phyloP scores from a whole-genome alignment of 2,113 vertebrate genomes.

The Oncorhynchus keta region DNA sequence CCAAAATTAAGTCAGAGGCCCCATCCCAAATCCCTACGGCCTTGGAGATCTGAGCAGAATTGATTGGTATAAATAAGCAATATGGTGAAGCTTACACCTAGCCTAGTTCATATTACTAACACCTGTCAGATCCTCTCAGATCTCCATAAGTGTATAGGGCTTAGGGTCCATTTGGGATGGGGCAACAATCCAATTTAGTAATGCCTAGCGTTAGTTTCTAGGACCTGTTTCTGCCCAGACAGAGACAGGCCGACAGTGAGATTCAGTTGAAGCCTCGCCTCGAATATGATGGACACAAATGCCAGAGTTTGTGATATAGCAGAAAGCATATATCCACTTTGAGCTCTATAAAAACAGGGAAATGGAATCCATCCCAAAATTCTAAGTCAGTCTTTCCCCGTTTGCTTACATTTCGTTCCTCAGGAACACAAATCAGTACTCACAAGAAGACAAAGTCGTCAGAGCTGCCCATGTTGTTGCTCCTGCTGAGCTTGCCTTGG shows the following conservation, averaged over 20 bases:
- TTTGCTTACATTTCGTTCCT: too few relatives aligned
- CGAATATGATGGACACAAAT: conserved; percentile 8
- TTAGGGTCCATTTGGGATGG: not conserved
- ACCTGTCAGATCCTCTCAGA: too few relatives aligned
- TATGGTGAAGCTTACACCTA: too few relatives aligned
- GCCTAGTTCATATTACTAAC: too few relatives aligned
- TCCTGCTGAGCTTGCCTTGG: conserved; percentile 51
- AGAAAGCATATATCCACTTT: conserved; percentile 16
- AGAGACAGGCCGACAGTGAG: conserved; percentile 6
- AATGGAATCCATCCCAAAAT: conserved; percentile 22
- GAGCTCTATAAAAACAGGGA: conserved; percentile 19
- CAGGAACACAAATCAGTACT: conserved; percentile 3
- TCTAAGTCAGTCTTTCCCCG: not conserved
- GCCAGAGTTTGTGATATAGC: conserved; percentile 22
- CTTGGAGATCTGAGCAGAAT: not conserved
- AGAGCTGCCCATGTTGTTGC: conserved; percentile 69
- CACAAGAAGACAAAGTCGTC: conserved; percentile 90
- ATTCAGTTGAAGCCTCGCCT: not conserved
- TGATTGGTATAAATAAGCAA: too few relatives aligned
- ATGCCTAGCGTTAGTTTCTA: conserved; percentile 23
- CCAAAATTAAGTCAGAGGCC: not conserved
- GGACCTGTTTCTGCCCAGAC: conserved; percentile 1
- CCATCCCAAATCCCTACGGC: too few relatives aligned
- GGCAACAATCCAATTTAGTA: not conserved
- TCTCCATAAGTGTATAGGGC: too few relatives aligned